A percentile compares a stretch with the other conserved stretches of the same genome.
Conservation (phyloP, 1,140 invertebrate species). For the Drosophila mayri region DNA sequence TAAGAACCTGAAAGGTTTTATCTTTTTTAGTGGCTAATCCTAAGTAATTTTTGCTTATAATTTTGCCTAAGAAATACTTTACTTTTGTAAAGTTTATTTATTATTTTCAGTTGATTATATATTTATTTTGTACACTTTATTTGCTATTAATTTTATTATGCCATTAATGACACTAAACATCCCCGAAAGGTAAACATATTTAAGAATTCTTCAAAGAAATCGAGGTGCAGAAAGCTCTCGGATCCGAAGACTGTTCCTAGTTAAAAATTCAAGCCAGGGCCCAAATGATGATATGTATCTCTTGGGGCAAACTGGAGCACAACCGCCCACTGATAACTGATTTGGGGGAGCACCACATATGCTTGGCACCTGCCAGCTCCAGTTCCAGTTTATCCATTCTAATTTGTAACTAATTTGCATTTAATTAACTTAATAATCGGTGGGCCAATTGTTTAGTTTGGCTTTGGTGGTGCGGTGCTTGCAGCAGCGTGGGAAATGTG, state of each 20-base stretch:
- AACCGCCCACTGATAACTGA: conserved; percentile 48
- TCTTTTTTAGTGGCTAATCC: too few relatives aligned
- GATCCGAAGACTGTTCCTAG: background rate
- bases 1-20: background rate
- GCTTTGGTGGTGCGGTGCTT: background rate
- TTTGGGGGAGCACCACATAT: background rate
- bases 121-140: background rate
- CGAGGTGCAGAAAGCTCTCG: background rate
- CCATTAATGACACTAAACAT: background rate
- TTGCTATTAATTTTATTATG: background rate
- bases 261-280: conserved; percentile 28
- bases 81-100: too few relatives aligned
- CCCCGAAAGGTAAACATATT: background rate
- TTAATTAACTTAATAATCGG: conserved; percentile 80
- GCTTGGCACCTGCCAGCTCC: background rate
- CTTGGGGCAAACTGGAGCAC: conserved; percentile 67
- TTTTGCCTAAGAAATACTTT: too few relatives aligned
- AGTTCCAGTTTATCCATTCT: conserved; percentile 33
- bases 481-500: conserved; percentile 66
- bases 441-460: conserved; percentile 51
- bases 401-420: conserved; percentile 71
- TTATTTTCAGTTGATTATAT: background rate
- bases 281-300: conserved; percentile 54
- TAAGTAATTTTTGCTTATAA: too few relatives aligned
- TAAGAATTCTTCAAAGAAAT: background rate